These are phyloP conservation scores for Ceryle rudis DNA, from an alignment of 2,797 vertebrate species.

Conservation along the genomic window DNA sequence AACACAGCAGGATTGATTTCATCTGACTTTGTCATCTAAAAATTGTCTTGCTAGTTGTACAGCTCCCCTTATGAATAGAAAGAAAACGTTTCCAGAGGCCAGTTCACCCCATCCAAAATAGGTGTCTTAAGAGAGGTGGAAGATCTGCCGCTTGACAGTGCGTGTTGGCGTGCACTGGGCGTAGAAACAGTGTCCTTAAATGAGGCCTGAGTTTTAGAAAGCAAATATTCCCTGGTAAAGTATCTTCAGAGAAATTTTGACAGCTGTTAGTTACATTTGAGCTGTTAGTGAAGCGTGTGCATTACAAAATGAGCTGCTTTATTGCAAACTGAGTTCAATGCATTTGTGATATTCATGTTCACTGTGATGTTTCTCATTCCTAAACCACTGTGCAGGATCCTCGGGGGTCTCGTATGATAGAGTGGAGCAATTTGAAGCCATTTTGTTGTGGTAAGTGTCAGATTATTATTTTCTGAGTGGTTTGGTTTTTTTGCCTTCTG, in stretches of 20 bases:
- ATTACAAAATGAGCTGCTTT: background rate
- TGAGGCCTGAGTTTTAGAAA: background rate
- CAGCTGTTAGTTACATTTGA: background rate
- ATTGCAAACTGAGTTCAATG: background rate
- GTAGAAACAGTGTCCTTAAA: background rate
- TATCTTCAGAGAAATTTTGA: background rate
- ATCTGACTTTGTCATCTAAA: background rate
- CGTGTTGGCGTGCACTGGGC: background rate
- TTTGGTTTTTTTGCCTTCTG: background rate
- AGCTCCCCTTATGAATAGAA: background rate
- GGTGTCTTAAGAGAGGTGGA: background rate
- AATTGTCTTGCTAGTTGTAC: background rate
- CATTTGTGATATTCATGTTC: background rate
- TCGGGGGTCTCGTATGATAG: slow-evolving; percentile 90
- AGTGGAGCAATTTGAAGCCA: slow-evolving; percentile 86
- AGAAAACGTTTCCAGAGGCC: background rate
- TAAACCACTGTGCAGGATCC: slow-evolving; percentile 83
- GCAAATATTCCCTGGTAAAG: background rate
- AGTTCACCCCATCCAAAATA: background rate
- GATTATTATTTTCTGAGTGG: background rate
- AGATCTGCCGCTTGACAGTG: background rate
- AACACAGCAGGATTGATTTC: background rate
- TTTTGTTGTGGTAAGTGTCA: slow-evolving; percentile 88
- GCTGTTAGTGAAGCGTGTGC: background rate
- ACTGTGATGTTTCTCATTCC: background rate